phyloP scores from a whole-genome alignment of 2,113 vertebrate genomes.

The Oryzias woworae region DNA sequence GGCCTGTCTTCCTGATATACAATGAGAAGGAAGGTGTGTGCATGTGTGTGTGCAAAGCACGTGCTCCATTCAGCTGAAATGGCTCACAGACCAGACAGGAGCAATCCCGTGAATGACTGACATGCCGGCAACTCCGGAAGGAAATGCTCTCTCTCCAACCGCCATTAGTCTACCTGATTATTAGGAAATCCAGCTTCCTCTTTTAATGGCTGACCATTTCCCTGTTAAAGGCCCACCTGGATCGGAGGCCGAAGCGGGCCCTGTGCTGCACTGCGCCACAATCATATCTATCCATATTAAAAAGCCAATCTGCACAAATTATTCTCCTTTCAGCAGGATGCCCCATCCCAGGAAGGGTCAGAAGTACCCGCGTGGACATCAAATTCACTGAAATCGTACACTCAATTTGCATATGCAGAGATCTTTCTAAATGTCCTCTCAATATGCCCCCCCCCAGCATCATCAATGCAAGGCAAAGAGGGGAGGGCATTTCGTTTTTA shows the following conservation, averaged over 20 bases:
- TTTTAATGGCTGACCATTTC: constrained; percentile 55
- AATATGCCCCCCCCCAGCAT: constrained; percentile 43
- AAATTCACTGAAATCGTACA: constrained; percentile 63
- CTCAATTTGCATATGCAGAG: constrained; percentile 77
- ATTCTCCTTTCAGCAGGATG: constrained; percentile 27
- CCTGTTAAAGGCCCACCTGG: constrained; percentile 59
- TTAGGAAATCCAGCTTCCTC: constrained; percentile 84
- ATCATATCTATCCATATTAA: constrained; percentile 67
- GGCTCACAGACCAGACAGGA: constrained; percentile 71
- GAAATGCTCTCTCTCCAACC: constrained; percentile 83
- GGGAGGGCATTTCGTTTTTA: constrained; percentile 72
- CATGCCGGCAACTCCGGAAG: constrained; percentile 78
- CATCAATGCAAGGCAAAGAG: constrained; percentile 35
- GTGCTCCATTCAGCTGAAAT: constrained; percentile 79
- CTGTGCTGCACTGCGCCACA: constrained; percentile 21
- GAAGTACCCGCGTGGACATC: constrained; percentile 43
- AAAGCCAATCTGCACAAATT: constrained; percentile 54
- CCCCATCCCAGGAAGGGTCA: constrained; percentile 44
- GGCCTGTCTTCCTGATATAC: constrained; percentile 55
- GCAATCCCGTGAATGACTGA: constrained; percentile 81
- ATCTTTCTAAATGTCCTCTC: constrained; percentile 51
- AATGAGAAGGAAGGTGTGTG: constrained; percentile 24
- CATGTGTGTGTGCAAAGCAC: constrained; percentile 56
- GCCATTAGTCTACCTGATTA: constrained; percentile 91
- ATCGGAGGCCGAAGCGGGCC: constrained; percentile 33